phyloP scores from a whole-genome alignment of 2,113 vertebrate genomes.

The Archilochus colubris region DNA sequence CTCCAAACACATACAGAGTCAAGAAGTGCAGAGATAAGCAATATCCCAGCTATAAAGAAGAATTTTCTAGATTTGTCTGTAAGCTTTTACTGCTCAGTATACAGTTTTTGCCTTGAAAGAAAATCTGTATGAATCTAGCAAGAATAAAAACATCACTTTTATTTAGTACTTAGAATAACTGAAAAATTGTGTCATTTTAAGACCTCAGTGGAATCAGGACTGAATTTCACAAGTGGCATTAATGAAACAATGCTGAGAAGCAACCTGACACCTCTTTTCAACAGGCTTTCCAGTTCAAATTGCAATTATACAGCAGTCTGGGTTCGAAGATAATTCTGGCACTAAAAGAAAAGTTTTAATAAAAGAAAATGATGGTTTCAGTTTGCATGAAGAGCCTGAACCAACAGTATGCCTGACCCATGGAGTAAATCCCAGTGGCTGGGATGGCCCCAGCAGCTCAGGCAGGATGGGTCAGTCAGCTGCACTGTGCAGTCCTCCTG shows the following conservation, averaged over 20 bases:
- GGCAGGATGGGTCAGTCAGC: neutral
- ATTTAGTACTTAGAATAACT: neutral
- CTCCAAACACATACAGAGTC: neutral
- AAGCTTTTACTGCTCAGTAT: neutral
- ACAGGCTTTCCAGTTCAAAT: neutral
- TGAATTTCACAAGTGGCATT: neutral
- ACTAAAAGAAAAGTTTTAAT: neutral
- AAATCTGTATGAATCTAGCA: neutral
- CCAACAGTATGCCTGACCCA: neutral
- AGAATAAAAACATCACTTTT: neutral
- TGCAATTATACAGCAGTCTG: neutral
- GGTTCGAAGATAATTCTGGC: neutral
- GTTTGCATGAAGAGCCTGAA: neutral
- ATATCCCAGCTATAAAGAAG: neutral
- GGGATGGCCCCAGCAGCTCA: neutral
- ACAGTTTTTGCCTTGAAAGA: neutral
- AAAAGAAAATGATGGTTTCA: neutral
- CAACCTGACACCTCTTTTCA: slow-evolving; percentile 7
- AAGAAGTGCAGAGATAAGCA: neutral
- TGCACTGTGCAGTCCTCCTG: neutral
- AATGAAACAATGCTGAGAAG: neutral
- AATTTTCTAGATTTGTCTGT: neutral
- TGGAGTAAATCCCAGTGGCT: accelerated
- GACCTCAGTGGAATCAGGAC: neutral
- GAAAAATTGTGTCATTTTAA: neutral